A percentile compares a stretch with the other conserved stretches of the same genome.
Conservation (phyloP, 1,140 invertebrate genomes). For the Drosophila willistoni region DNA sequence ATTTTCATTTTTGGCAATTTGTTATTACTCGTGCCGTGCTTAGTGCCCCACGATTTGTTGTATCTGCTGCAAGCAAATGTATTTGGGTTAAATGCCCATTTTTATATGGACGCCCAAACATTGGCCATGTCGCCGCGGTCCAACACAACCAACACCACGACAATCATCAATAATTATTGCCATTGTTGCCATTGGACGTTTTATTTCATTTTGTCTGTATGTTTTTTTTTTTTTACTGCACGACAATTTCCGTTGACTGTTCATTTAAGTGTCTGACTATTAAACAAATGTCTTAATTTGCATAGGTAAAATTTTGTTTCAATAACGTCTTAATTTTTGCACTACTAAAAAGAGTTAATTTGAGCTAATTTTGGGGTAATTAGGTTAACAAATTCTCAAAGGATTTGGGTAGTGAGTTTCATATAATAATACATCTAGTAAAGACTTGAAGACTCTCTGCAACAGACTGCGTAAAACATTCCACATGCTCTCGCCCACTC, state of each 20-base stretch:
- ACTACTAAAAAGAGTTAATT: not conserved
- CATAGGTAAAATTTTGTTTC: not conserved
- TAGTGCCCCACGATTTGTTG: slow-evolving; percentile 60
- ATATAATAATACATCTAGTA: too few species aligned
- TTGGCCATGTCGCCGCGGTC: slow-evolving; percentile 28
- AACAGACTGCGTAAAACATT: too few species aligned
- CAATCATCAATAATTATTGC: slow-evolving; percentile 31
- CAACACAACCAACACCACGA: not conserved
- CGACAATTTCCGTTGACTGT: slow-evolving; percentile 8
- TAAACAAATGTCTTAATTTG: slow-evolving; percentile 1
- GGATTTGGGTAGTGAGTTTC: too few species aligned
- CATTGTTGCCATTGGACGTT: slow-evolving; percentile 28
- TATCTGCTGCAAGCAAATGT: slow-evolving; percentile 45
- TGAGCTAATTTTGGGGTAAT: too few species aligned
- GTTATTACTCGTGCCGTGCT: slow-evolving; percentile 57
- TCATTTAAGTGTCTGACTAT: not conserved
- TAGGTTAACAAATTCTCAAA: too few species aligned
- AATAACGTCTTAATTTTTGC: not conserved
- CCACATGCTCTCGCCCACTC: not conserved
- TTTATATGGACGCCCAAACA: slow-evolving; percentile 56
- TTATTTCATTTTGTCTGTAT: not conserved
- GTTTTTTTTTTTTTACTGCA: not conserved
- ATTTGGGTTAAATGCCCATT: slow-evolving; percentile 73
- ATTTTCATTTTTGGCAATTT: slow-evolving; percentile 67
- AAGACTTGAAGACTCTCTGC: too few species aligned